Base-by-base conservation (phyloP, 2,797 vertebrate species). In the Coranthus polyacanthus region DNA sequence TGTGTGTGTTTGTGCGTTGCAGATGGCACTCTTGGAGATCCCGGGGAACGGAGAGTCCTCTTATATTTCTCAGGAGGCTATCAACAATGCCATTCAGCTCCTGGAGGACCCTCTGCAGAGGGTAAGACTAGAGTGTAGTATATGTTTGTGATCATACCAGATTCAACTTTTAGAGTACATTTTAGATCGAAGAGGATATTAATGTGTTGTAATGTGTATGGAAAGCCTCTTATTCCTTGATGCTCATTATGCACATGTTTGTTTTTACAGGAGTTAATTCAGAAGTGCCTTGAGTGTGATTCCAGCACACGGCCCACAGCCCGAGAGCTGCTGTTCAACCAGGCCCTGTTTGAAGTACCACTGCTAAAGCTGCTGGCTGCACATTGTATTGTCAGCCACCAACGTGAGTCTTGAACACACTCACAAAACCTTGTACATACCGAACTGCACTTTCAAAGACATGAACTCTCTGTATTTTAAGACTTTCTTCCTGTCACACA, bases 21-120 rank as follows among this genome's bases (percentile, higher is more conserved):
- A 99, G 98, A 99, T 99, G 98, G 97, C 98, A 0, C 96, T 98
- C 54, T 92, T 98, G 78, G 98, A 99, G 89, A 99, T 99, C 83
- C 97, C 98, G 76, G 97, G 96, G 54, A 99, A 98, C 0, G 98
- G 97, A 22, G 97, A 98, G 46, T 97, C 97, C 0, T 97, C 97
- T 0, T 96, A 96, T 0, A 94, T 99, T 75, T 96, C 98, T 37
- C 97, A 96, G 84, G 98, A 99, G 90, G 97, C 97, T 63, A 95
- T 99, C 71, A 97, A 95, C 84, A 96, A 87, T 78, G 97, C 96
- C 78, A 99, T 99, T 76, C 97, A 97, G 85, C 94, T 95, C 58
- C 90, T 99, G 80, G 98, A 99, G 89, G 97, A 99, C 76, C 94
- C 96, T 0, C 82, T 98, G 86, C 97, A 98, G 89, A 95, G 96